These are phyloP conservation scores for Cecropterus lyciades DNA, from an alignment of 1,140 invertebrate species.

Conservation along the genomic window DNA sequence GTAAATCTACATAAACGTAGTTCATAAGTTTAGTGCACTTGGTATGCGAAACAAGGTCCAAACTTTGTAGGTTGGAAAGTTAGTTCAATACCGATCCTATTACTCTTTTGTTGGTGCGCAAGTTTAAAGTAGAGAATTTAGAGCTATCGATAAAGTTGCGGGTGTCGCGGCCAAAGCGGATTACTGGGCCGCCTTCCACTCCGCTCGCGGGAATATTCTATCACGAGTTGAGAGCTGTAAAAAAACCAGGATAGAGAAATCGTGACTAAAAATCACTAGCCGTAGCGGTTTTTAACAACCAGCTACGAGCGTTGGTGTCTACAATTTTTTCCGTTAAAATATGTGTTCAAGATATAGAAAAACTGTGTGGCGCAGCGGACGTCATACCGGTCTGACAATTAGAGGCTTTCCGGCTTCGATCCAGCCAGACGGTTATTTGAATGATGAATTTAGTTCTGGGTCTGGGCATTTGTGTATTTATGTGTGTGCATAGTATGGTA, in stretches of 20 bases:
- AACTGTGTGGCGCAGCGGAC: no score
- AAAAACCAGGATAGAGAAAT: constrained; percentile 5
- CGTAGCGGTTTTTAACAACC: neutral
- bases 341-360: no score
- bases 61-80: constrained; percentile 49
- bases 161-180: constrained; percentile 58
- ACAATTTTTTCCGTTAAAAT: neutral
- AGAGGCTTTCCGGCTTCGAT: no score
- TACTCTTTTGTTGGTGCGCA: constrained; percentile 58
- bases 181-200: constrained; percentile 51
- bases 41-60: constrained; percentile 34
- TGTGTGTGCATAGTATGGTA: no score
- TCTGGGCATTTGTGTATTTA: no score
- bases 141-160: constrained; percentile 67
- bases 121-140: constrained; percentile 64
- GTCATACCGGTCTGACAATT: no score
- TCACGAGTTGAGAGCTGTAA: constrained; percentile 57
- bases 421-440: no score
- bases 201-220: constrained; percentile 48
- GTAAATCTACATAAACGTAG: neutral
- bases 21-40: constrained; percentile 29
- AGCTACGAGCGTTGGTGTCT: neutral
- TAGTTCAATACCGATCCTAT: constrained; percentile 58
- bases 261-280: constrained; percentile 14
- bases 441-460: no score